These are phyloP conservation scores for Porites lobata DNA, from an alignment of 92 coral and sea anemone species.

Conservation along the genomic window DNA sequence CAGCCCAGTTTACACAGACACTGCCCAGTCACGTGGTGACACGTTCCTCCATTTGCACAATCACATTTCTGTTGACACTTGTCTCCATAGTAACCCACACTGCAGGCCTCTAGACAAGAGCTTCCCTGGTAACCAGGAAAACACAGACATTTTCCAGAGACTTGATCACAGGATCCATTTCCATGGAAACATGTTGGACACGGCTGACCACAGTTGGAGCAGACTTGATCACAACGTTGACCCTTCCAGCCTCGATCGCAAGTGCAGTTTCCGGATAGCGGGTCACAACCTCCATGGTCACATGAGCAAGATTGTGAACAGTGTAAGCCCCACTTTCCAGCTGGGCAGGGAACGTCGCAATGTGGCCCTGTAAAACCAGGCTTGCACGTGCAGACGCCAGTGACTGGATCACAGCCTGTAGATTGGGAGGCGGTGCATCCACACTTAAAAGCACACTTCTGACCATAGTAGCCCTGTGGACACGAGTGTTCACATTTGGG, in stretches of 20 bases:
- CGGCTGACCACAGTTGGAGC: conserved; percentile 63
- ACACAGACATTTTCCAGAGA: conserved; percentile 73
- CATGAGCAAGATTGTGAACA: conserved; percentile 81
- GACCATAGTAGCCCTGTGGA: conserved; percentile 63
- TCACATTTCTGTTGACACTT: conserved; percentile 63
- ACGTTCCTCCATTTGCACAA: conserved; percentile 67
- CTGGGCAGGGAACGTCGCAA: conserved; percentile 79
- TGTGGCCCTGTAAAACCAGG: conserved; percentile 81
- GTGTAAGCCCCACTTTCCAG: conserved; percentile 84
- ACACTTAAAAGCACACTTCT: conserved; percentile 66
- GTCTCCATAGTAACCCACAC: conserved; percentile 73
- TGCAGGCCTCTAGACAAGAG: conserved; percentile 80
- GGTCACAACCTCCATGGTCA: conserved; percentile 79
- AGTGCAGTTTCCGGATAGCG: conserved; percentile 78
- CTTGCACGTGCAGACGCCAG: conserved; percentile 80
- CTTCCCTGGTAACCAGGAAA: conserved; percentile 78
- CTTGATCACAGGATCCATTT: conserved; percentile 65
- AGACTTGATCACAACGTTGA: conserved; percentile 73
- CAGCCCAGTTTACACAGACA: conserved; percentile 83
- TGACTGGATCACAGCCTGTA: conserved; percentile 53
- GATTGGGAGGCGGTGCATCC: conserved; percentile 59
- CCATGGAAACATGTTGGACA: conserved; percentile 78
- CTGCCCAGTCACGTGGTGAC: conserved; percentile 73
- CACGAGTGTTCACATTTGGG: conserved; percentile 62
- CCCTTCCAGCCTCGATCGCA: conserved; percentile 84